phyloP scores from a whole-genome alignment of 2,797 vertebrate genomes.

The Sphenodon punctatus region DNA sequence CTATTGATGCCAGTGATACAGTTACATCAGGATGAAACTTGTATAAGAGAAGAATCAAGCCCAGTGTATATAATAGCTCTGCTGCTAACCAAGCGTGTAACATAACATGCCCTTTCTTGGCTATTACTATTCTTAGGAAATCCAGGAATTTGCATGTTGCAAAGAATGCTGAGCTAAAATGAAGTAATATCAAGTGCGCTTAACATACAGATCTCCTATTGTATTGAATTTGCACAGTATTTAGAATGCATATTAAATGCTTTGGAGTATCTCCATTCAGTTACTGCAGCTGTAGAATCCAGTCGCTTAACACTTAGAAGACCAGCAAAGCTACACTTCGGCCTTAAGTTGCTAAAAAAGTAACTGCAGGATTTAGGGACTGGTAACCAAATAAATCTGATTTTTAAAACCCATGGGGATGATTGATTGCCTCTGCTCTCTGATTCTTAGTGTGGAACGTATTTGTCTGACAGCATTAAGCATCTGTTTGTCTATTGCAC shows the following conservation, averaged over 20 bases:
- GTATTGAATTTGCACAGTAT: background rate
- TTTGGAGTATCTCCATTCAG: background rate
- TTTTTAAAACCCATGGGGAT: slow-evolving; percentile 37
- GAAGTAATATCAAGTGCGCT: background rate
- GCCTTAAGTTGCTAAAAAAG: background rate
- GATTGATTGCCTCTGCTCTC: slow-evolving; percentile 30
- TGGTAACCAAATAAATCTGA: slow-evolving; percentile 16
- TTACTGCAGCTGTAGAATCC: background rate
- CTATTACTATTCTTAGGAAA: background rate
- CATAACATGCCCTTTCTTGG: background rate
- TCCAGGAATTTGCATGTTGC: background rate
- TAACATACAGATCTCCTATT: background rate
- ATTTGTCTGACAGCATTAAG: slow-evolving; percentile 61
- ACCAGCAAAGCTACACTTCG: background rate
- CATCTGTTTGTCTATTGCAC: slow-evolving; percentile 67
- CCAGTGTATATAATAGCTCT: background rate
- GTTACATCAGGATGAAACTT: background rate
- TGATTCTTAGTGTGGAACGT: slow-evolving; percentile 47
- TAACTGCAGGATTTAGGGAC: slow-evolving; percentile 21
- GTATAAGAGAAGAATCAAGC: background rate
- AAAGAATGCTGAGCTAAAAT: background rate
- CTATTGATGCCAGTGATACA: background rate
- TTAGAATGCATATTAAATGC: background rate
- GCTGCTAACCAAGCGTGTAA: background rate
- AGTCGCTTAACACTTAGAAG: background rate